A percentile compares a stretch with the other conserved stretches of the same genome.
Conservation (phyloP, 2,888 invertebrate species). For the Crossocerus cetratus region DNA sequence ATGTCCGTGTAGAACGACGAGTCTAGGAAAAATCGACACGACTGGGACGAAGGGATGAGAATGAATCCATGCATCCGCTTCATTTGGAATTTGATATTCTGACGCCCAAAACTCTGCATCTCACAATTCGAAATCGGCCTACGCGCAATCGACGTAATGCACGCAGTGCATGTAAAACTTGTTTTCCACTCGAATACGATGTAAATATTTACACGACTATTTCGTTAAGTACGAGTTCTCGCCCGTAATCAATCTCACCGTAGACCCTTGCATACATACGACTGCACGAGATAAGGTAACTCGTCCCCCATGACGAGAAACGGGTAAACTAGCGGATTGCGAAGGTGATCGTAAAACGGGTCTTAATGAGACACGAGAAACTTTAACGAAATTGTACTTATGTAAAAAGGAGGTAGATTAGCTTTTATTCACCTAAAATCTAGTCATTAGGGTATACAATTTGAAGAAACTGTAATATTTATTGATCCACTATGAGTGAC, state of each 20-base stretch:
- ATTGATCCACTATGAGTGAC: conserved; percentile 42
- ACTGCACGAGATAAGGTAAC: too few species aligned
- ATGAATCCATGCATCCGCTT: too few species aligned
- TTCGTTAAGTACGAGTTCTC: too few species aligned
- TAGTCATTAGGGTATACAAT: conserved; percentile 45
- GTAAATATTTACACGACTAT: too few species aligned
- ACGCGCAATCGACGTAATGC: conserved; percentile 24
- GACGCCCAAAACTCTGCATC: background rate
- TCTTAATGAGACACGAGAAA: conserved; percentile 13
- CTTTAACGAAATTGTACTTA: conserved; percentile 58
- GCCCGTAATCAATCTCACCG: too few species aligned
- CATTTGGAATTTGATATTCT: too few species aligned
- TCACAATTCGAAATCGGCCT: conserved; percentile 38
- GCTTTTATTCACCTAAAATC: conserved; percentile 45
- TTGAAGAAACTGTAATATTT: conserved; percentile 47
- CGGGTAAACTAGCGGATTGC: background rate
- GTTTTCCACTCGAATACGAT: too few species aligned
- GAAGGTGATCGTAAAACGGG: too few species aligned
- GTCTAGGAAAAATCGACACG: too few species aligned
- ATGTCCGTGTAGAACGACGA: too few species aligned
- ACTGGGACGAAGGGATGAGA: too few species aligned
- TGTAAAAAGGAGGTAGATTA: conserved; percentile 60
- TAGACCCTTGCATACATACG: too few species aligned
- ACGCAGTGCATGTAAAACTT: conserved; percentile 8
- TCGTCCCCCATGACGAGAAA: conserved; percentile 1